Conservation (phyloP, 2,888 invertebrate species). For the Altica lythri region DNA sequence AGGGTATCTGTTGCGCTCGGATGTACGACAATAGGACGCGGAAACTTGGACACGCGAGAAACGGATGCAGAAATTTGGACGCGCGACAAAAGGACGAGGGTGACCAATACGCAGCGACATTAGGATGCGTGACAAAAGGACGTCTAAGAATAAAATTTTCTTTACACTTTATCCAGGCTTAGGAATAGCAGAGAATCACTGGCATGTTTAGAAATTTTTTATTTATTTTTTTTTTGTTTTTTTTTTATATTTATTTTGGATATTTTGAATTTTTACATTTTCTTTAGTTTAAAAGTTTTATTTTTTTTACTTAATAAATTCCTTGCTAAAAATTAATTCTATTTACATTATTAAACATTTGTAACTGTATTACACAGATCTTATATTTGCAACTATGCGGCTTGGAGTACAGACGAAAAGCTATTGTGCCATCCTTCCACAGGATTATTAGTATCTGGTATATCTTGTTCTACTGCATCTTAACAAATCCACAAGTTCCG, state of each 20-base stretch:
- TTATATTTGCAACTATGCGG: no score
- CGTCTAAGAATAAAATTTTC: background rate
- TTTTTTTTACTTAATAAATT: no score
- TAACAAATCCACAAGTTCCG: no score
- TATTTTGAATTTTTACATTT: background rate
- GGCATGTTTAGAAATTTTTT: background rate
- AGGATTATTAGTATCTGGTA: background rate
- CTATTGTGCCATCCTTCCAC: no score
- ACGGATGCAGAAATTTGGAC: background rate
- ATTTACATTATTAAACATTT: no score
- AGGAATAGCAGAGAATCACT: background rate
- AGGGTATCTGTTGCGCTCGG: no score
- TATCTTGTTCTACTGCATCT: background rate
- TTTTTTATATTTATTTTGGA: background rate
- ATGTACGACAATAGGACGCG: slow-evolving; percentile 1
- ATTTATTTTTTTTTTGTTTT: background rate
- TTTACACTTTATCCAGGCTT: slow-evolving; percentile 2
- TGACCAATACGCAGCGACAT: background rate
- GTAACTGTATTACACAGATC: no score
- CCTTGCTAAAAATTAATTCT: no score
- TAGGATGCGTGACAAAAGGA: background rate
- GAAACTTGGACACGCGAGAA: background rate
- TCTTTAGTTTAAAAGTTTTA: no score
- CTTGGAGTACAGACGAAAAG: no score
- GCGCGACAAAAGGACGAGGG: background rate